A percentile compares a stretch with the other conserved stretches of the same genome.
Evolutionary conservation across 1,140 invertebrate species (phyloP).

Genomic region (Pseudomyrmex dendroicus): DNA sequence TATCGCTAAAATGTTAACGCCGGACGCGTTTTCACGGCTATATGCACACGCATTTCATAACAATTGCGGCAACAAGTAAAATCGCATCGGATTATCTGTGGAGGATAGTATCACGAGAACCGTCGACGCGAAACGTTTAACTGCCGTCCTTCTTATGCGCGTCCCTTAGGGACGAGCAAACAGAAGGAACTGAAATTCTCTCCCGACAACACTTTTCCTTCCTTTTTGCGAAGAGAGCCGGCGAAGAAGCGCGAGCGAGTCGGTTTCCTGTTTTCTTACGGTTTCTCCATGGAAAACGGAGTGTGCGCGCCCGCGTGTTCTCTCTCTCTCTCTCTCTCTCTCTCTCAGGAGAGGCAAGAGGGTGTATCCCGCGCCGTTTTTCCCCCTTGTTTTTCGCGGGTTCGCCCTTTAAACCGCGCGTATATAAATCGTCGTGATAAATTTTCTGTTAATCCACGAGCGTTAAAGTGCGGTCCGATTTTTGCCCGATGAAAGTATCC

Average conservation of each 20-base stretch:
- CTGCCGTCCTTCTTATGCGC: slow-evolving; percentile 28
- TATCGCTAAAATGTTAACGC: neutral
- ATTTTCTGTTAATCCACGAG: slow-evolving; percentile 46
- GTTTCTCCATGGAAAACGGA: slow-evolving; percentile 25
- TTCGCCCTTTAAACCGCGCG: slow-evolving; percentile 39
- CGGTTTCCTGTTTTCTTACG: slow-evolving; percentile 54
- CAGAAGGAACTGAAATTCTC: slow-evolving; percentile 50
- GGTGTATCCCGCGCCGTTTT: slow-evolving; percentile 34
- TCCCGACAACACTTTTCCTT: slow-evolving; percentile 35
- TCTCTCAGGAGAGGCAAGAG: slow-evolving; percentile 6
- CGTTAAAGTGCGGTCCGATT: slow-evolving; percentile 31
- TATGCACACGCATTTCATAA: slow-evolving; percentile 33
- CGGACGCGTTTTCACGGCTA: neutral
- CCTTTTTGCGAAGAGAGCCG: slow-evolving; percentile 20
- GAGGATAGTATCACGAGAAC: neutral
- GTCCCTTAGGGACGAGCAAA: slow-evolving; percentile 53
- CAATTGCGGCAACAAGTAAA: slow-evolving; percentile 19
- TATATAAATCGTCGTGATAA: slow-evolving; percentile 58
- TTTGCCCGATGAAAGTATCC: slow-evolving; percentile 17
- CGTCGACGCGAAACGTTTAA: slow-evolving; percentile 57
- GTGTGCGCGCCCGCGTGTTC: neutral
- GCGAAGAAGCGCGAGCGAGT: slow-evolving; percentile 50
- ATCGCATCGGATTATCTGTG: neutral
- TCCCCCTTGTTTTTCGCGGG: slow-evolving; percentile 27
- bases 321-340: too few relatives aligned